Evolutionary conservation across 2,888 invertebrate genomes (phyloP).

Genomic region (Papilio protenor): DNA sequence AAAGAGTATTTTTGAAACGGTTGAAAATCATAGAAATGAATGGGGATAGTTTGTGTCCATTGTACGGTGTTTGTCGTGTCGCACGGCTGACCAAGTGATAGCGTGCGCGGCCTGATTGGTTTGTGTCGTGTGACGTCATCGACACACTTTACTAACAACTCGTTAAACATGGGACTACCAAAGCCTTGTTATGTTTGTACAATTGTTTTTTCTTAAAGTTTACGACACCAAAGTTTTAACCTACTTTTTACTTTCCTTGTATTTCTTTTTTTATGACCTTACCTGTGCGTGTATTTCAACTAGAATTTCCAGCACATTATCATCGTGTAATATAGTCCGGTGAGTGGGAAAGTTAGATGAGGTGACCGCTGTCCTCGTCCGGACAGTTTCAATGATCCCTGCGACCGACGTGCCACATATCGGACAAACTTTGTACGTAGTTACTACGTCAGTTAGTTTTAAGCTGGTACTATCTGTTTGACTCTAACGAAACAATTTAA

Average conservation of each 20-base stretch:
- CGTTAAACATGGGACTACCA: neutral
- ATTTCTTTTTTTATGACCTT: neutral
- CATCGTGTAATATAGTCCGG: neutral
- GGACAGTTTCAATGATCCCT: neutral
- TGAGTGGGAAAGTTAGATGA: constrained; percentile 30
- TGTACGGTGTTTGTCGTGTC: constrained; percentile 1
- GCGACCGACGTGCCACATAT: neutral
- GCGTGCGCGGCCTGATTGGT: neutral
- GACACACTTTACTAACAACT: neutral
- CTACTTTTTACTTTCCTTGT: neutral
- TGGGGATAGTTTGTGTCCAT: constrained; percentile 2
- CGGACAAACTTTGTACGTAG: constrained; percentile 1
- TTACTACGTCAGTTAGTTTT: neutral
- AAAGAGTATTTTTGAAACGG: neutral
- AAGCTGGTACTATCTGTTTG: neutral
- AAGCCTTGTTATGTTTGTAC: neutral
- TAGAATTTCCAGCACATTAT: neutral
- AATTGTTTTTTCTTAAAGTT: neutral
- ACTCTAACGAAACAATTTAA: neutral
- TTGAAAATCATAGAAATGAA: neutral
- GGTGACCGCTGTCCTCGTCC: constrained; percentile 13
- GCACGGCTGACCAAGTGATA: neutral
- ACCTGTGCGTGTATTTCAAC: neutral
- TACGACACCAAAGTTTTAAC: neutral
- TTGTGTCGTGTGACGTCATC: neutral